Evolutionary conservation across 2,113 vertebrate species (phyloP), one percentile per base, ranked within the genome.

Genomic region (Patagioenas fasciata): DNA sequence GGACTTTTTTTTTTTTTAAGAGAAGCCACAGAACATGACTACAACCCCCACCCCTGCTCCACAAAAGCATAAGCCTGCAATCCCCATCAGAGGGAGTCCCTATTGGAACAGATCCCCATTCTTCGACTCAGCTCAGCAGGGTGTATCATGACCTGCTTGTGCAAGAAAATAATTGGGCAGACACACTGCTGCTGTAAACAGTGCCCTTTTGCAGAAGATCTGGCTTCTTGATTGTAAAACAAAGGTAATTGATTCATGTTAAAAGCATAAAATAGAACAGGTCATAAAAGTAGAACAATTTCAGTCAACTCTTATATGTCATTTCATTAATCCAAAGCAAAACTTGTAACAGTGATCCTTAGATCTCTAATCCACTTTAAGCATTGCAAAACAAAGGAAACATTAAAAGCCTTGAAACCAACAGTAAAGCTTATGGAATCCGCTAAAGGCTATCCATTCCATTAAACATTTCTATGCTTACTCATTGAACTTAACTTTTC

Each of bases 321-420:
- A 15, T 88, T 96, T 93, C 58, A 62, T 56, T 89, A 96, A 96
- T 91, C 82, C 73, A 94, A 91, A 96, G 48, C 54, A 79, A 95
- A 97, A 94, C 84, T 88, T 92, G 24, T 86, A 94, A 88, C 78
- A 85, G 71, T 85, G 48, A 93, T 95, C 85, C 92, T 97, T 77
- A 78, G 79, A 94, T 74, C 85, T 58, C 78, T 96, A 91, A 96
- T 96, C 91, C n/a, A 94, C 53, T 96, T 95, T 87, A 94, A 95
- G 67, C 23, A 92, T 31, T 94, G 92, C 78, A 95, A 96, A 97
- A 96, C 89, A 92, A 96, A 96, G 47, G 89, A 93, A 96, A 95
- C 70, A 91, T 93, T 90, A 92, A 93, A 95, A 94, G 51, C 61
- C 23, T 77, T 82, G 62, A 89, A 92, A 96, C 60, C 60, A 91